These are phyloP conservation scores for Muscidifurax raptorellus DNA, from an alignment of 1,140 invertebrate species.

Conservation along the genomic window DNA sequence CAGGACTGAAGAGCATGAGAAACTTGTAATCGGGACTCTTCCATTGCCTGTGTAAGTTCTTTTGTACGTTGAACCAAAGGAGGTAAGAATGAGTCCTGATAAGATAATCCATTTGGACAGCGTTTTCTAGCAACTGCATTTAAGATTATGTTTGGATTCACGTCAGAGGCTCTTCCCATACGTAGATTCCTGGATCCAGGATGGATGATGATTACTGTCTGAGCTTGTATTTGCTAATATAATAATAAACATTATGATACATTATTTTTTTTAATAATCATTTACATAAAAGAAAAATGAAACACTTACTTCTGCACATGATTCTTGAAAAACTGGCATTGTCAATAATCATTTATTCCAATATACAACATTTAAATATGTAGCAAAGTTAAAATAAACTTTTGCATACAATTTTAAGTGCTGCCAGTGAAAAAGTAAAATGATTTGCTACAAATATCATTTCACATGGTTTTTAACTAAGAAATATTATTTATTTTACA, in stretches of 20 bases:
- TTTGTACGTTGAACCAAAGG: constrained; percentile 78
- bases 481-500: too few species aligned
- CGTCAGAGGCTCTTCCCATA: constrained; percentile 92
- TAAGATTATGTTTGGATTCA: constrained; percentile 88
- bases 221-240: constrained; percentile 82
- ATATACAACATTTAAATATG: not conserved
- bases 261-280: constrained; percentile 24
- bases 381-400: not conserved
- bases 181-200: constrained; percentile 93
- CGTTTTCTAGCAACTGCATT: constrained; percentile 90
- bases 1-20: constrained; percentile 90
- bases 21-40: constrained; percentile 88
- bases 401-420: not conserved
- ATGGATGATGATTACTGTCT: constrained; percentile 94
- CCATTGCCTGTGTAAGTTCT: constrained; percentile 84
- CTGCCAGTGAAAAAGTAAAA: not conserved
- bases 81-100: constrained; percentile 82
- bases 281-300: constrained; percentile 34
- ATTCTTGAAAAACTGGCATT: constrained; percentile 73
- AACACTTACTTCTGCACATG: constrained; percentile 66
- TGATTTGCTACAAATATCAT: not conserved
- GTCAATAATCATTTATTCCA: constrained; percentile 28
- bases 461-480: too few species aligned
- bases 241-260: constrained; percentile 59
- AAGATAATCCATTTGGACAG: constrained; percentile 75